These are phyloP conservation scores for Pandemis corylana DNA, from an alignment of 2,888 invertebrate genomes.

Conservation along the genomic window DNA sequence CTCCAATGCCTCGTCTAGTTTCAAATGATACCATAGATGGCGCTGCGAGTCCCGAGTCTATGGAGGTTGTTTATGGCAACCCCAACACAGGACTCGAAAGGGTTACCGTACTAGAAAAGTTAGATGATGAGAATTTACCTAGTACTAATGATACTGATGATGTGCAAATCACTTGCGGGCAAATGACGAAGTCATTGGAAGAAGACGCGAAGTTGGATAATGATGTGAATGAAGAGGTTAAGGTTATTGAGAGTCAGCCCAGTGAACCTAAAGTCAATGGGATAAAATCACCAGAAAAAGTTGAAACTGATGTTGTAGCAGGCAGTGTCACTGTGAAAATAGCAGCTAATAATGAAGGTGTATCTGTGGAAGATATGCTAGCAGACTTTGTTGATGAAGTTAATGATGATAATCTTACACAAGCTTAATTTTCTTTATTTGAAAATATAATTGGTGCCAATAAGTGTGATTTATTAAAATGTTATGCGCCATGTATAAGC, in stretches of 20 bases:
- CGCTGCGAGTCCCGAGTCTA: constrained; percentile 59
- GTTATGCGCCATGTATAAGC: constrained; percentile 9
- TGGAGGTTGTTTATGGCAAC: constrained; percentile 69
- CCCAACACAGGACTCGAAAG: constrained; percentile 56
- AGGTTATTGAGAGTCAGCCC: constrained; percentile 17
- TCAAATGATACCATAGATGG: constrained; percentile 59
- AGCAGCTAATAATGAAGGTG: constrained; percentile 47
- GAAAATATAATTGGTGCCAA: constrained; percentile 16
- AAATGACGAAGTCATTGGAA: constrained; percentile 65
- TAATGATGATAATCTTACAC: constrained; percentile 56
- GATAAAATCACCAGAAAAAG: constrained; percentile 47
- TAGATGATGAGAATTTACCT: constrained; percentile 72
- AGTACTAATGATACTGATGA: constrained; percentile 76
- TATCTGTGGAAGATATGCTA: constrained; percentile 74
- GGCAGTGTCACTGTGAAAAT: constrained; percentile 50
- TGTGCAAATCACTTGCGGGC: constrained; percentile 75
- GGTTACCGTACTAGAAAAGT: constrained; percentile 62
- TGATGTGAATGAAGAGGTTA: constrained; percentile 42
- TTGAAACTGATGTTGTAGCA: constrained; percentile 48
- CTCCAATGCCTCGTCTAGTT: constrained; percentile 60
- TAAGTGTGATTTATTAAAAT: background rate
- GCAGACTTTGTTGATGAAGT: constrained; percentile 81
- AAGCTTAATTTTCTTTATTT: constrained; percentile 47
- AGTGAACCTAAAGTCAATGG: constrained; percentile 60
- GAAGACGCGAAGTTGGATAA: constrained; percentile 49